These are phyloP conservation scores for Perodicticus potto DNA, from an alignment of 2,797 vertebrate species.

Conservation along the genomic window DNA sequence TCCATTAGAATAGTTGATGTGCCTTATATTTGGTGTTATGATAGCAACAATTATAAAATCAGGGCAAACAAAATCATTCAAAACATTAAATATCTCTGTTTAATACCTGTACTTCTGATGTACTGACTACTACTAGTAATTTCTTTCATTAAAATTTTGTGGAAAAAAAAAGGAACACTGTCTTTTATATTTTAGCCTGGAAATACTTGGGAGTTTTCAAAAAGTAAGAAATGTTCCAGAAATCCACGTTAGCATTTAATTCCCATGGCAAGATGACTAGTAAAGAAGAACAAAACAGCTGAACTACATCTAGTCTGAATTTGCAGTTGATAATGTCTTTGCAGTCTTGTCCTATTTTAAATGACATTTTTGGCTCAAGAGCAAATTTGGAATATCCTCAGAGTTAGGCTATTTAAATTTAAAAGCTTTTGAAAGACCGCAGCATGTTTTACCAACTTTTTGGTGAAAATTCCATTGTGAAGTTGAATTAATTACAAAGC, in stretches of 20 bases:
- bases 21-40: background rate
- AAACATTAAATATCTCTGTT: background rate
- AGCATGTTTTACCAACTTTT: constrained; percentile 33
- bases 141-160: constrained; percentile 73
- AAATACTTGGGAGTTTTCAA: constrained; percentile 65
- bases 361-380: constrained; percentile 53
- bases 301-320: constrained; percentile 75
- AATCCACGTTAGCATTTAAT: constrained; percentile 80
- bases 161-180: constrained; percentile 72
- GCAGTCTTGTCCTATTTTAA: constrained; percentile 55
- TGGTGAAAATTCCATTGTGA: background rate
- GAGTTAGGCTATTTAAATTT: constrained; percentile 65
- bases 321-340: constrained; percentile 74
- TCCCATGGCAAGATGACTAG: constrained; percentile 67
- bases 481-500: constrained; percentile 47
- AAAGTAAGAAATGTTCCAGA: constrained; percentile 59
- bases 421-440: constrained; percentile 62
- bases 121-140: background rate
- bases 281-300: constrained; percentile 71
- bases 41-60: background rate
- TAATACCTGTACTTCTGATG: background rate
- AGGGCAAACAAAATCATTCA: background rate
- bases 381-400: constrained; percentile 41
- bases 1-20: background rate
- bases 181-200: constrained; percentile 71